These are phyloP conservation scores for Hoplodrina ambigua DNA, from an alignment of 2,888 invertebrate species.

Conservation along the genomic window DNA sequence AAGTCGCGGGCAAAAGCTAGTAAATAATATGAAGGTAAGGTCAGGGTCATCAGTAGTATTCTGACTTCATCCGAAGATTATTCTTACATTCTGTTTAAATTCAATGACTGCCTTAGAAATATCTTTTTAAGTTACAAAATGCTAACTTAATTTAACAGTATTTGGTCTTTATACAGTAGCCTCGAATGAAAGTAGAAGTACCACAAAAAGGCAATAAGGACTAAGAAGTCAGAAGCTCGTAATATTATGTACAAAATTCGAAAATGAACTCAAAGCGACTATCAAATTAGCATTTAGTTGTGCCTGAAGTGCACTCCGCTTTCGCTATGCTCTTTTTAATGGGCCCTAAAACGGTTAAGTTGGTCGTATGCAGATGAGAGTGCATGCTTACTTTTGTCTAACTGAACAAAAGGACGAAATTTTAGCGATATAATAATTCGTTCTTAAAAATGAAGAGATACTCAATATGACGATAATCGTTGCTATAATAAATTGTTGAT, in stretches of 20 bases:
- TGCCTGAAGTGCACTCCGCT: conserved; percentile 49
- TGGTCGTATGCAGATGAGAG: conserved; percentile 51
- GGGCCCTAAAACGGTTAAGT: conserved; percentile 39
- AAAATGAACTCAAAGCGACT: conserved; percentile 42
- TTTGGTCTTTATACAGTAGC: not conserved
- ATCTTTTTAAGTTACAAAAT: not conserved
- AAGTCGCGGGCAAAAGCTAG: no score
- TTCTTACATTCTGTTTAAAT: not conserved
- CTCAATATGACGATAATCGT: not conserved
- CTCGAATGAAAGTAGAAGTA: conserved; percentile 26
- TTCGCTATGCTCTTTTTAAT: conserved; percentile 51
- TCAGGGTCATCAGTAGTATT: no score
- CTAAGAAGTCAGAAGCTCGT: conserved; percentile 28
- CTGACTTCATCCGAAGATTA: not conserved
- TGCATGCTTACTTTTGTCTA: conserved; percentile 40
- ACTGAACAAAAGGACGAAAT: conserved; percentile 29
- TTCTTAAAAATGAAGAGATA: conserved; percentile 13
- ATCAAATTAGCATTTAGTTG: conserved; percentile 59
- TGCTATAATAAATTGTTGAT: not conserved
- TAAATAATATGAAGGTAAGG: no score
- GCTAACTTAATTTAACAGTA: not conserved
- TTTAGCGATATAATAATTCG: conserved; percentile 13
- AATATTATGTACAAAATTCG: conserved; percentile 38
- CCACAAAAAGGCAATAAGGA: conserved; percentile 17
- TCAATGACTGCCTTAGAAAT: not conserved